A percentile compares a stretch with the other conserved stretches of the same genome.
Evolutionary conservation across 2,797 vertebrate species (phyloP).

Genomic region (Spizella passerina): DNA sequence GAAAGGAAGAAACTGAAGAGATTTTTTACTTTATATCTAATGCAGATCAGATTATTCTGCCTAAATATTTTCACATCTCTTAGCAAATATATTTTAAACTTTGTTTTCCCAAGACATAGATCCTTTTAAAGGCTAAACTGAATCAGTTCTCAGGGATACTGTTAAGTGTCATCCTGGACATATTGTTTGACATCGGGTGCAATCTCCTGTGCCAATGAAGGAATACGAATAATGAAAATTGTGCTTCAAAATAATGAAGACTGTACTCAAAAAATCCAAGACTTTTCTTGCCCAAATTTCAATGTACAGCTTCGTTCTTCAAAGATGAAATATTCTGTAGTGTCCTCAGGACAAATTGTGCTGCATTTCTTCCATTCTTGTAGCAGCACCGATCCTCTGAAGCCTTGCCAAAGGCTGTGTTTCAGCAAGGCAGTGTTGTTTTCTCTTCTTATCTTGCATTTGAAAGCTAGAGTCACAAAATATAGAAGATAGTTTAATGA

Average conservation of each 20-base stretch:
- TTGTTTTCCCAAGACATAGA: not conserved
- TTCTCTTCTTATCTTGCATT: not conserved
- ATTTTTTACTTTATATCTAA: not conserved
- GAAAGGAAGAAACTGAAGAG: not conserved
- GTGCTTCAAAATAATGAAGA: not conserved
- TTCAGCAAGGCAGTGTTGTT: not conserved
- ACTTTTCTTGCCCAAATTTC: not conserved
- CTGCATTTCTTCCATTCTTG: not conserved
- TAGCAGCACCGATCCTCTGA: not conserved
- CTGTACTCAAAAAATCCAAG: not conserved
- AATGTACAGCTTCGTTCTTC: not conserved
- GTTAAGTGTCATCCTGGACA: not conserved
- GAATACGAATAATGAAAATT: not conserved
- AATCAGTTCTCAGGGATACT: not conserved
- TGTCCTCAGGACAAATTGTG: not conserved
- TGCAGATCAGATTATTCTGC: not conserved
- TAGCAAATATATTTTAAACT: not conserved
- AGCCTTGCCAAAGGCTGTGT: slow-evolving; percentile 10
- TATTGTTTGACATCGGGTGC: rapidly evolving
- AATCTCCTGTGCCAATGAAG: not conserved
- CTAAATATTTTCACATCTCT: not conserved
- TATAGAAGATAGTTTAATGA: not conserved
- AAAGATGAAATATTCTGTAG: not conserved
- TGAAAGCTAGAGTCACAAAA: not conserved
- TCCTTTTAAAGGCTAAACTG: not conserved